Base-by-base conservation (phyloP, 2,113 vertebrate genomes). In the Canis aureus region DNA sequence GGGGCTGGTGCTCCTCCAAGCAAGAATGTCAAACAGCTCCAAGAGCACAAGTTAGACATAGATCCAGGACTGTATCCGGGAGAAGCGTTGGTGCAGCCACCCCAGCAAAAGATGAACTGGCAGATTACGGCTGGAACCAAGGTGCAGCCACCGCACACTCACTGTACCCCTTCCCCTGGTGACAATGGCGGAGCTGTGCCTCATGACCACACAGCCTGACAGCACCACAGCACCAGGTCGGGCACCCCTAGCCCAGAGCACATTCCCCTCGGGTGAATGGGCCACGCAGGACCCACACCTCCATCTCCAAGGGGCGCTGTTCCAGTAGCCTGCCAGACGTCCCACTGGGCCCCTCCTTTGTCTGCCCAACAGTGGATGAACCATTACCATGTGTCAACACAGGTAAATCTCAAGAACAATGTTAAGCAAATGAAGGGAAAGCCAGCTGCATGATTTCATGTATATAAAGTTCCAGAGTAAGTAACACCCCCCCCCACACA, bases 301-400 rank as follows among this genome's bases (percentile, higher is more conserved):
- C 43, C 8, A 3, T 27, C 20, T 5, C 62, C 32, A 27, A 3
- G 2, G 16, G 32, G 11, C 0, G 2, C 29, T 32, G 10, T 15
- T 35, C 35, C 29, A 16, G 29, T 38, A 51, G 9, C 66, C 66
- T 81, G 2, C 11, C 5, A n/a, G 79, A 62, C 25, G 43, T 25
- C 20, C 53, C 43, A 35, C 1, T 83, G 43, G 43, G 43, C 43
- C 43, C 43, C 43, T 43, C 43, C 43, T 43, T 43, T 43, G 25
- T 87, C 60, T 29, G 66, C 49, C 23, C 38, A 32, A 29, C 0
- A 53, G 23, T 43, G 32, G 71, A 25, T 25, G 27, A 95, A 27
- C 35, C 5, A 4, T 6, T 10, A 17, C 62, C 32, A 32, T 0
- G 0, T 5, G 15, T 32, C 8, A 3, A 55, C 13, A 60, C 51